phyloP scores from a whole-genome alignment of 2,888 invertebrate genomes.

The Matsumyia berberina region DNA sequence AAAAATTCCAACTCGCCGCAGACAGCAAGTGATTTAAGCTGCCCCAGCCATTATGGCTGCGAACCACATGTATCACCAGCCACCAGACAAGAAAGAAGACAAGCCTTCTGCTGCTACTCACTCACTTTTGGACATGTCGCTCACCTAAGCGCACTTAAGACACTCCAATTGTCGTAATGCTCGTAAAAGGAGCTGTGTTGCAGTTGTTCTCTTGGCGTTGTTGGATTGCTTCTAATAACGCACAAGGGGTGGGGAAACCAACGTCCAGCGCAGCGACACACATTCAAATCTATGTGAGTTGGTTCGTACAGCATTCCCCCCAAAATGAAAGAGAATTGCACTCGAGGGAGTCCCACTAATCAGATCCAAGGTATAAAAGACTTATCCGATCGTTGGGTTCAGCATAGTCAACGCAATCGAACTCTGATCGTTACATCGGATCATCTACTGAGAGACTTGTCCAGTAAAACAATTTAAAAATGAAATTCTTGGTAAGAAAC shows the following conservation, averaged over 20 bases:
- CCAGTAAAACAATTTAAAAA: conserved; percentile 10
- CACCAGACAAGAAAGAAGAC: conserved; percentile 50
- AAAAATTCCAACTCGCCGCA: conserved; percentile 30
- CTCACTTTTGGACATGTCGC: conserved; percentile 59
- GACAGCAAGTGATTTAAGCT: conserved; percentile 31
- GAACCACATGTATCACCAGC: conserved; percentile 13
- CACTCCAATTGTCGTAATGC: conserved; percentile 46
- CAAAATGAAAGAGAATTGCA: conserved; percentile 10
- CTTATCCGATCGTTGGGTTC: conserved; percentile 23
- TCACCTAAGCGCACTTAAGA: conserved; percentile 54
- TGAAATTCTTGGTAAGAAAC: conserved; percentile 67
- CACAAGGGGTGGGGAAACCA: conserved; percentile 38
- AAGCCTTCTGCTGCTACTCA: conserved; percentile 51
- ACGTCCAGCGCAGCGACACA: conserved; percentile 41
- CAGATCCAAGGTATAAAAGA: conserved; percentile 67
- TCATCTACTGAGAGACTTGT: conserved; percentile 3
- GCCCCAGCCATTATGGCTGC: conserved; percentile 22
- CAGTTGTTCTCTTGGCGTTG: conserved; percentile 47
- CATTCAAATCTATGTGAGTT: conserved; percentile 41
- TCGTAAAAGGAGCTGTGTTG: conserved; percentile 67
- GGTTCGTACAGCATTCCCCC: conserved; percentile 1
- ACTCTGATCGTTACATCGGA: conserved; percentile 44
- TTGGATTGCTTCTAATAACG: conserved; percentile 46
- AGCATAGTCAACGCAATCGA: conserved; percentile 55
- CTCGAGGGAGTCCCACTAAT: conserved; percentile 15